Base-by-base conservation (phyloP, 2,888 invertebrate species). In the Daptonema setosum region DNA sequence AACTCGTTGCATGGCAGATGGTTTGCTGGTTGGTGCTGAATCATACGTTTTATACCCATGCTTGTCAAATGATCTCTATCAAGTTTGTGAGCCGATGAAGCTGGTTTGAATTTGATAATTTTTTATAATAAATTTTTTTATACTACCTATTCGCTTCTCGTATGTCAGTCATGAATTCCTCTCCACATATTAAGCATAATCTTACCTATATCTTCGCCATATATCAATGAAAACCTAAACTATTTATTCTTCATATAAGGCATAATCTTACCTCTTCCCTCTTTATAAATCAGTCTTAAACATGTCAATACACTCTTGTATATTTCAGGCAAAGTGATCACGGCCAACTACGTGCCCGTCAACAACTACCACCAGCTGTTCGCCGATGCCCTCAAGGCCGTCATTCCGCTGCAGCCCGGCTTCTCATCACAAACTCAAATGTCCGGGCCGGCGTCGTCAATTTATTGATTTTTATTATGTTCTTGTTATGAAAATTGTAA, bases 281-380 rank as follows among this genome's bases (percentile, higher is more conserved):
- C n/a, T n/a, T n/a, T n/a, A n/a, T n/a, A n/a, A n/a, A n/a, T n/a
- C n/a, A n/a, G n/a, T n/a, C n/a, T n/a, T n/a, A 35, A 35, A 35
- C 35, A 17, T 11, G 35, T 35, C 35, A 8, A 35, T 35, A 11
- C 17, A 8, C 8, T 17, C 17, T 8, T n/a, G 59, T 63, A 55
- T 62, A 60, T 73, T 73, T 20, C 71, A 77, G 79, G 93, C 1
- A 81, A 91, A 63, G 85, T 95, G 50, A 95, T 97, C 65, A 91
- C 93, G 1, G 97, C 95, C 1, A 93, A 93, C 0, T 97, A 95
- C 71, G 93, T 97, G 50, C 95, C 97, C 20, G 80, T 95, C 55
- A 80, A 88, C 63, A 93, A 91, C 76, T 97, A 95, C 74, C 93
- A 95, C 75, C 84, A 86, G 57, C 76, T 97, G 63, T 97, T 97